Base-by-base conservation (phyloP, 1,140 invertebrate genomes). In the Micrasema minimum region DNA sequence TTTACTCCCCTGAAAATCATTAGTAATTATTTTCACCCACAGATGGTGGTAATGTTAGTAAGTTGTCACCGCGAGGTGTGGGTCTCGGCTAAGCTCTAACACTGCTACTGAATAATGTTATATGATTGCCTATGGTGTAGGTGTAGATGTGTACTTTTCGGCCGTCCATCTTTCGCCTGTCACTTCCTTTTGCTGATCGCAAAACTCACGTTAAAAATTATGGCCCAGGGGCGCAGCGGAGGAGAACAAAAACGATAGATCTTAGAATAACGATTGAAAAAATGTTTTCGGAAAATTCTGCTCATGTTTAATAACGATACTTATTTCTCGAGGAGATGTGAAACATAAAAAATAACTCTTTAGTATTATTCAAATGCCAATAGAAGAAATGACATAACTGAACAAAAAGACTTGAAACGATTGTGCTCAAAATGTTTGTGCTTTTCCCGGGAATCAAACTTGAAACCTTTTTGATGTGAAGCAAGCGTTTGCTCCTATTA, bases 131-230 rank as follows among this genome's bases (percentile, higher is more conserved):
- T 51, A 23, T 18, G 20, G 51, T 43, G 66, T 67, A 69, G 62
- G 69, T 67, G 55, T 71, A 69, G 48, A 69, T 67, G 69, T 71
- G 61, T 71, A 68, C 66, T 65, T 62, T 62, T 46, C 43, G 72
- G 69, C 72, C 72, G 72, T 74, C 72, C 72, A 66, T 74, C 72
- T 74, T 74, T 67, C 69, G 57, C 53, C 72, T 74, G 72, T 71
- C 72, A 74, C 72, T 74, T 71, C 72, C 72, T 74, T 74, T 74
- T 71, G 72, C 72, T 74, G 72, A 74, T 74, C 72, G 72, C 72
- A 71, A 74, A 74, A 74, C 72, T 74, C 72, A 74, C 72, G 69
- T 69, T 71, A 74, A 74, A 74, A 74, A 74, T 74, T 74, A 74
- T 71, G 72, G 72, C 57, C 69, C 66, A 74, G 16, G 64, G 66